Base-by-base conservation (phyloP, 2,113 vertebrate species). In the Poeciliopsis turrubarensis region DNA sequence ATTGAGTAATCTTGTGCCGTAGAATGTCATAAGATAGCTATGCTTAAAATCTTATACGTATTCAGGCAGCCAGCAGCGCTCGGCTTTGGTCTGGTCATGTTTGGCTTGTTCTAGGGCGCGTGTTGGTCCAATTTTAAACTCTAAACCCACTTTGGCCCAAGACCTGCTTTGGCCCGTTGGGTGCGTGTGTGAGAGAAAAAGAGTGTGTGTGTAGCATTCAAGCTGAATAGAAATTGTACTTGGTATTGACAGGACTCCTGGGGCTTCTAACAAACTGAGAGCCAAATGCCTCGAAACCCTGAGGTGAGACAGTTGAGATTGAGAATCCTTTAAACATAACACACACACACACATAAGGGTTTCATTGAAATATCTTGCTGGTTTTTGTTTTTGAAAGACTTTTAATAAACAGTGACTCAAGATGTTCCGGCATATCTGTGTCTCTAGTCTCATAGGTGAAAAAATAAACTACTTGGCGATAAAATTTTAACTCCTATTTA, bases 261-360 rank as follows among this genome's bases (percentile, higher is more conserved):
- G 64, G 82, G 74, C 62, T 82, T 81, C 67, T 27, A 65, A 73
- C 27, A 70, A 68, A 86, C 60, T 78, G 70, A 82, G 77, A 80
- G 73, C 75, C 66, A 31, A 82, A 87, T 88, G 81, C 85, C 63
- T 87, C 25, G 39, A 75, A 89, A 88, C 81, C 39, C 76, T 85
- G 73, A 75, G 77, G 70, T 81, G 73, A 81, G 79, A 85, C 81
- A 79, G 72, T 77, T 77, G 68, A 77, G 68, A 83, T 10, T 70
- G 62, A 77, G 78, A 80, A 44, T 70, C 62, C 8, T 60, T 83
- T 80, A 70, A 51, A 86, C 61, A 75, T 67, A 72, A 29, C 39
- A 65, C 62, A 15, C 60, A 75, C 0, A 67, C 68, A 34, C 31
- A 65, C 60, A 61, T 25, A 76, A 0, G 63, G 65, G 67, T 54